Evolutionary conservation across 2,113 vertebrate genomes (phyloP), one percentile per base, ranked within the genome.

Genomic region (Herpailurus yagouaroundi): DNA sequence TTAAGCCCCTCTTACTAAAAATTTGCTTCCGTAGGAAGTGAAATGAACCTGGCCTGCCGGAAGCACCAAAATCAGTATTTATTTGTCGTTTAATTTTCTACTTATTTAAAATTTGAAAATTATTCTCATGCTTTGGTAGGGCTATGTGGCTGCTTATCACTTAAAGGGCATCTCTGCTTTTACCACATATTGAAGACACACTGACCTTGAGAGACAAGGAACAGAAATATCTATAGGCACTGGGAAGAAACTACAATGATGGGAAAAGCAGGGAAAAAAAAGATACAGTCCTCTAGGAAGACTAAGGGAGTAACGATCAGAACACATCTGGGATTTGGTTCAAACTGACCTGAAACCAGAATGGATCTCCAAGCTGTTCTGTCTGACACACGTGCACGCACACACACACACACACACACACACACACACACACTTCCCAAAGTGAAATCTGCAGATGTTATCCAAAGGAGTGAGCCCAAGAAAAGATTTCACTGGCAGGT

Each of bases 31-130:
- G 2, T 68, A 63, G 10, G 12, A 90, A 74, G 45, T 73, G 36
- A 80, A 91, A 74, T 60, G 57, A 60, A 57, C 41, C 69, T 15
- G 3, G 60, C 23, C 31, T 8, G 74, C 38, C 15, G 7, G 25
- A 89, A 80, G 10, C 27, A 50, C 15, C 38, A 63, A 92, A 93
- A 68, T 79, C 60, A 86, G 87, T 74, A 55, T 5, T 55, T 63
- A 52, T 55, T n/a, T n/a, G 25, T 41, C 29, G 79, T 69, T 79
- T 69, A 74, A 89, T 64, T 14, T 92, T n/a, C n/a, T 91, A 36
- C 52, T 73, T 66, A 60, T 45, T 89, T 93, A 85, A 94, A 77
- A 95, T 74, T 77, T 18, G 66, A 80, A 81, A 84, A 45, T 79
- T 33, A 48, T 29, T 16, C 21, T 55, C 38, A 27, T 31, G 68